Percentiles rank a stretch among this genome's conserved stretches.
These are phyloP conservation scores for Brachionus rotundiformis DNA, from an alignment of 1,140 invertebrate genomes.

Conservation along the genomic window DNA sequence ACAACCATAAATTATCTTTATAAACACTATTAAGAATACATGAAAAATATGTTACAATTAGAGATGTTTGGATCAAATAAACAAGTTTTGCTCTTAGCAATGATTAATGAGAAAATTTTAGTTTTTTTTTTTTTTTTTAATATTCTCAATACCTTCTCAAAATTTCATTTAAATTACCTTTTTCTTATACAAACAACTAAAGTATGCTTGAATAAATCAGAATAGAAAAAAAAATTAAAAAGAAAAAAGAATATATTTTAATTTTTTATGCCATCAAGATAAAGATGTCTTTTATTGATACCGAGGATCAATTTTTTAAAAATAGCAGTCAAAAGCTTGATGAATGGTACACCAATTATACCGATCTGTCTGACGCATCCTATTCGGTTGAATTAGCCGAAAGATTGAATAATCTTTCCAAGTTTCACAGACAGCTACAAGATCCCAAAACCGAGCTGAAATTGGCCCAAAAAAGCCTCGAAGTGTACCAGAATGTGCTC, in stretches of 20 bases:
- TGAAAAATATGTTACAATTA: slow-evolving; percentile 28
- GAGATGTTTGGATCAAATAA: slow-evolving; percentile 5
- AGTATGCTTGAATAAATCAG: background rate
- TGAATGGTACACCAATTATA: background rate
- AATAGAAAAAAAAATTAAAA: background rate
- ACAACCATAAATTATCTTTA: background rate
- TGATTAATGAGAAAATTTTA: slow-evolving; percentile 1
- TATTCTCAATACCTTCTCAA: slow-evolving; percentile 7
- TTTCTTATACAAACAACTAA: background rate
- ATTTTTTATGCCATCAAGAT: background rate
- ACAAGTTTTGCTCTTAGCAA: background rate
- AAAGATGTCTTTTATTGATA: background rate
- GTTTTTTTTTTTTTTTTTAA: background rate
- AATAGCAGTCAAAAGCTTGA: background rate
- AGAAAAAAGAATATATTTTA: background rate
- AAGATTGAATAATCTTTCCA: background rate
- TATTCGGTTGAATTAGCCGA: background rate
- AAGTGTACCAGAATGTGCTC: background rate
- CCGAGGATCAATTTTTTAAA: background rate
- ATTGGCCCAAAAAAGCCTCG: slow-evolving; percentile 16
- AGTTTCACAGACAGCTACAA: background rate
- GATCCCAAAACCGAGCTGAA: background rate
- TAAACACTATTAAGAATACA: background rate
- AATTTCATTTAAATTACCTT: slow-evolving; percentile 6
- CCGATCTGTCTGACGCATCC: background rate